A percentile compares a stretch with the other conserved stretches of the same genome.
These are phyloP conservation scores for Gadus chalcogrammus DNA, from an alignment of 2,113 vertebrate genomes.

Conservation along the genomic window DNA sequence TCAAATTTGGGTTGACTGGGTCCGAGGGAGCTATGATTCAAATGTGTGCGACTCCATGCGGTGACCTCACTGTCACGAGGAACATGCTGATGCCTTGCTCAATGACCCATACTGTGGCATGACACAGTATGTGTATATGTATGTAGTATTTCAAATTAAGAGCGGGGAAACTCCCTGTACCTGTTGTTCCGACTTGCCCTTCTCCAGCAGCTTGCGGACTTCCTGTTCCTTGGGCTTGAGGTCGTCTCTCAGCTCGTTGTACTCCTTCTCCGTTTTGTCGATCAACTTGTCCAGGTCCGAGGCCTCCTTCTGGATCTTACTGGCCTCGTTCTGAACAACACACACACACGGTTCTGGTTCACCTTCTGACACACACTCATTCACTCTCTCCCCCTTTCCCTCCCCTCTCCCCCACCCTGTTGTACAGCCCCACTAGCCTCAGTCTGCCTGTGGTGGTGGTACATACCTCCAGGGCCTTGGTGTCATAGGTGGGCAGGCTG, in stretches of 20 bases:
- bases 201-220: constrained; percentile 91
- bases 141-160: too few species aligned
- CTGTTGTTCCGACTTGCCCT: constrained; percentile 94
- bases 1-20: too few species aligned
- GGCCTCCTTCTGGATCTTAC: constrained; percentile 90
- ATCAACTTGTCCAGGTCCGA: constrained; percentile 86
- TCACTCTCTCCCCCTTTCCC: too few species aligned
- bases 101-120: too few species aligned
- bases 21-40: too few species aligned
- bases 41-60: too few species aligned
- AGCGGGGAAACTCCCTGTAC: constrained; percentile 58
- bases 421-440: not conserved
- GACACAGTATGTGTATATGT: too few species aligned
- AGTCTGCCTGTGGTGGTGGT: not conserved
- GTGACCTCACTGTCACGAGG: too few species aligned
- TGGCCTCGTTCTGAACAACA: constrained; percentile 80
- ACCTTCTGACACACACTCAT: not conserved
- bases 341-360: not conserved
- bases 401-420: too few species aligned
- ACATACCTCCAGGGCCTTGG: constrained; percentile 80
- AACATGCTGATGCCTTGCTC: too few species aligned
- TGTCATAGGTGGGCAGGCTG: constrained; percentile 79
- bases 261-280: constrained; percentile 88
- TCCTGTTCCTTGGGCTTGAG: constrained; percentile 87
- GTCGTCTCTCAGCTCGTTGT: constrained; percentile 89